Evolutionary conservation across 2,888 invertebrate species (phyloP), one percentile per base, ranked within the genome.

Genomic region (Ormia ochracea): DNA sequence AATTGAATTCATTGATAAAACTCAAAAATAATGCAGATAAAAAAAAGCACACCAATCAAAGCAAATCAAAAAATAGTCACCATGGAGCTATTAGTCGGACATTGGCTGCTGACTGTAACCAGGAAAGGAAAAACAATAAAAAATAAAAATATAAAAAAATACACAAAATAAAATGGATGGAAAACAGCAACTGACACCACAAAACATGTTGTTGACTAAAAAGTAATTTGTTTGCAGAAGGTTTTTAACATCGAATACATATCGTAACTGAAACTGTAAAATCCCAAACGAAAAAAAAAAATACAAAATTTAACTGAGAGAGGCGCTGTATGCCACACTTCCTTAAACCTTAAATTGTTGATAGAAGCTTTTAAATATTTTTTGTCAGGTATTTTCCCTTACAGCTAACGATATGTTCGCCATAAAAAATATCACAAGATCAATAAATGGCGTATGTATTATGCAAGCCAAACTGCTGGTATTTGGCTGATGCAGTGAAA

Each of bases 111-210:
- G 38, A 17, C 41, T n/a, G 54, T 10, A 7, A 59, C 9, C 50
- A 59, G 26, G n/a, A 48, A 17, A n/a, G n/a, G n/a, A n/a, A n/a
- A n/a, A n/a, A n/a, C 19, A 17, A 41, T 31, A 28, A 52, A 31
- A 23, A 45, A 54, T 5, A 2, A 50, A n/a, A 14, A 0, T 6
- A 31, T 17, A 52, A 33, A 43, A 33, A 28, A 26, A 31, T 17
- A 54, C 1, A 56, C n/a, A 31, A 21, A 0, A 41, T 17, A 4
- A 36, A 38, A 38, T 26, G 31, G 14, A 59, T 59, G 56, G 38
- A 74, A 61, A 68, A 69, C 50, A 63, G 28, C 63, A 74, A 69
- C 56, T 78, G 78, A 74, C 78, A 78, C 68, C 78, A 74, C 63
- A 74, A 52, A 69, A 69, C 73, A 56, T 69, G 61, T 54, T 61